Base-by-base conservation (phyloP, 92 coral and sea anemone species). In the Heliopora coerulea region DNA sequence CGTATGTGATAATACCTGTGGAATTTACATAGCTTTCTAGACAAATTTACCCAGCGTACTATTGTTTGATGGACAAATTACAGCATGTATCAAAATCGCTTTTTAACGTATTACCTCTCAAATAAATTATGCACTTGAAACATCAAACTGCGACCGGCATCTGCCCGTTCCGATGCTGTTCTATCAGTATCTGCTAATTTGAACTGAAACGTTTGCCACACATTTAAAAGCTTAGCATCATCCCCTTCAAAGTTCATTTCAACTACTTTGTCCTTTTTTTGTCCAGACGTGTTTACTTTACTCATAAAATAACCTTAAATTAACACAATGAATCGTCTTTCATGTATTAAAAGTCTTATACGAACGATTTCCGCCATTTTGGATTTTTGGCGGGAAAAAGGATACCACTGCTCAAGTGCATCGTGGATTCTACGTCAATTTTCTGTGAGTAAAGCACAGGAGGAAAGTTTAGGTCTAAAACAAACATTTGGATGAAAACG, bases 121-220 rank as follows among this genome's bases (percentile, higher is more conserved):
- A 65, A 32, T 65, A 84, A 72, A 24, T 75, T 33, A 24, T 65
- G 74, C 15, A 85, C 73, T 82, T 91, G 97, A 29, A 79, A 64
- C 31, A 89, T 70, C 79, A 80, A 81, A 26, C 86, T 79, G 41
- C 97, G 96, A 62, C 79, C 67, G 56, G 80, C 85, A 76, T 89
- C 91, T n/a, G 90, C 90, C 74, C 40, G 67, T 48, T 33, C 52
- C 14, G 83, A 76, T 28, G 82, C 66, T 1, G 78, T 58, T 39
- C 46, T 67, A 54, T 67, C 86, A 19, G 67, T 54, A 32, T 83
- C 84, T 26, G 89, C 87, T 8, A 87, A 69, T 14, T 72, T 65
- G 58, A 91, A 79, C 31, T 82, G 86, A 61, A 86, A 83, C 24
- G 83, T 68, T 72, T 89, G 97, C 97, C 97, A 91, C 28, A 85